Conservation (phyloP, 2,113 vertebrate species). For the Elanoides forficatus region DNA sequence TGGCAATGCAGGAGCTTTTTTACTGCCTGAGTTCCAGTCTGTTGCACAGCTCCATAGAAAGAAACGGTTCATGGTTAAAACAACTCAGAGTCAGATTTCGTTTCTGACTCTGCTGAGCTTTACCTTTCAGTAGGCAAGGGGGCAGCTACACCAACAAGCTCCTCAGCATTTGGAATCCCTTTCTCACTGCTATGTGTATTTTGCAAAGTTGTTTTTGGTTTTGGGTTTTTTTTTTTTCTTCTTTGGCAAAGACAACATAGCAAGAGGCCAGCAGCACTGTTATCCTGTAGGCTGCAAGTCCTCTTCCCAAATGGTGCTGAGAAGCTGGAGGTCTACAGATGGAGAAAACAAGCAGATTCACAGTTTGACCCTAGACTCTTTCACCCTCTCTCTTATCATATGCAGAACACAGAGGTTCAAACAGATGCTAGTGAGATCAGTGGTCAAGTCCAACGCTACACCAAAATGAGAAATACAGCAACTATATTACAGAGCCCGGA, state of each 20-base stretch:
- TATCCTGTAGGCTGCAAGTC: not conserved
- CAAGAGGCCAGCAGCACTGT: not conserved
- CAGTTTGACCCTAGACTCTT: not conserved
- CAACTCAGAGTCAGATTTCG: not conserved
- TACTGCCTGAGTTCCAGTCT: conserved; percentile 34
- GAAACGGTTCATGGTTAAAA: conserved; percentile 29
- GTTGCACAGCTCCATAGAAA: conserved; percentile 22
- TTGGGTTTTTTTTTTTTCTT: not conserved
- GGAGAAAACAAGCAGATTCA: not conserved
- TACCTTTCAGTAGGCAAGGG: not conserved
- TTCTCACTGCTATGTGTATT: not conserved
- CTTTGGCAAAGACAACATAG: not conserved
- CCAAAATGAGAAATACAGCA: not conserved
- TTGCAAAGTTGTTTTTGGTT: not conserved
- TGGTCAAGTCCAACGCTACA: not conserved
- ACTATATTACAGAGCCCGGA: not conserved
- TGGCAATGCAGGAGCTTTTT: conserved; percentile 12
- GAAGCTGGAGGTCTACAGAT: not conserved
- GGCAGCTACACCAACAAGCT: not conserved
- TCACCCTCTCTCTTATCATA: not conserved
- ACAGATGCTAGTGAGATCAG: not conserved
- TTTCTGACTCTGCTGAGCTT: conserved; percentile 13
- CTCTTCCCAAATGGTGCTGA: not conserved
- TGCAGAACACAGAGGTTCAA: not conserved
- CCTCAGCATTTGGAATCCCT: not conserved